These are phyloP conservation scores for Ibidorhyncha struthersii DNA, from an alignment of 2,113 vertebrate species.

Conservation along the genomic window DNA sequence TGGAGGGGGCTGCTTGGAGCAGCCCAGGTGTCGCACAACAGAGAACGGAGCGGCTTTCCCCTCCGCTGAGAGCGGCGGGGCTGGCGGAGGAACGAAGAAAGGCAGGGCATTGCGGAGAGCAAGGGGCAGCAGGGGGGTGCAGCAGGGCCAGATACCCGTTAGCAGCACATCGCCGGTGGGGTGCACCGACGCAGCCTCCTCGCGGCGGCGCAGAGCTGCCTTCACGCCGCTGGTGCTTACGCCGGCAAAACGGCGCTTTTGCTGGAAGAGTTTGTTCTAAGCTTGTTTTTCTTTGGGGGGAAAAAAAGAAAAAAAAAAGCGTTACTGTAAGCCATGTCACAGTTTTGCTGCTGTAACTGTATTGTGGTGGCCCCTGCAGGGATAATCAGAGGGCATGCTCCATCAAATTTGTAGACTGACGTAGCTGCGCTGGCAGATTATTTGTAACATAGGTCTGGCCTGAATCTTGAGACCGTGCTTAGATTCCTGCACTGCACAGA, in stretches of 20 bases:
- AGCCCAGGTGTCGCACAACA: not conserved
- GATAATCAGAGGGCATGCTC: not conserved
- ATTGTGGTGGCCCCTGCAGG: not conserved
- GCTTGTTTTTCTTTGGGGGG: not conserved
- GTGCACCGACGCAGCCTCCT: not conserved
- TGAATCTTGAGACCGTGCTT: not conserved
- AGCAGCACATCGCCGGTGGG: no score
- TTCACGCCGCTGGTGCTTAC: no score
- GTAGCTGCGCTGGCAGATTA: not conserved
- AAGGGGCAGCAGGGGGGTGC: not conserved
- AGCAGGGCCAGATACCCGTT: no score
- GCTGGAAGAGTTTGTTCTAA: not conserved
- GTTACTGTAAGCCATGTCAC: not conserved
- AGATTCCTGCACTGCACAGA: not conserved
- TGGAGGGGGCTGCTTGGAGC: not conserved
- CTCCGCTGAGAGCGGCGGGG: not conserved
- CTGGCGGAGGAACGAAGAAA: not conserved
- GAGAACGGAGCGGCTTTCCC: not conserved
- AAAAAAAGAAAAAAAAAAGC: not conserved
- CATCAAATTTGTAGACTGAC: not conserved
- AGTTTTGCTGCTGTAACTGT: not conserved
- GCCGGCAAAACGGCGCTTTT: not conserved
- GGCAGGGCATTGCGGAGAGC: accelerated
- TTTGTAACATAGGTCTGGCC: not conserved
- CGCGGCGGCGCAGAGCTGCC: not conserved